Evolutionary conservation across 2,888 invertebrate genomes (phyloP), one percentile per base, ranked within the genome.

Genomic region (Drosophila macrospina): DNA sequence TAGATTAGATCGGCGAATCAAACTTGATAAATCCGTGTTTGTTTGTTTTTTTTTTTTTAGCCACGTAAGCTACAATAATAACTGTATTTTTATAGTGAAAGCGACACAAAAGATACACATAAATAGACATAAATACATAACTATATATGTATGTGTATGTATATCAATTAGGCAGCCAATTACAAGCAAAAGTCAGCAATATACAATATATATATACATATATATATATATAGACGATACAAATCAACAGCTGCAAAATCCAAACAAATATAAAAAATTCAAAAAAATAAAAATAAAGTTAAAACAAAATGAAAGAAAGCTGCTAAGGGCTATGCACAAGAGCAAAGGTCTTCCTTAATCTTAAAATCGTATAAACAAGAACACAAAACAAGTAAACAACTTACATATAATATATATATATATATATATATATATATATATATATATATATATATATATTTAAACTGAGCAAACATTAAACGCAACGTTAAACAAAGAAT

Each of bases 311-410:
- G n/a, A 42, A 54, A 47, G 2, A 51, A 51, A 57, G 69, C 62
- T 80, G 67, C 64, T 80, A 77, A 67, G 76, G 78, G 80, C 80
- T 80, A 67, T 69, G 71, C 72, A 78, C 78, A 78, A 74, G 56
- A 66, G 84, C 80, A 79, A 79, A 72, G 76, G 79, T 82, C 79
- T 79, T 79, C 79, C 79, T 79, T 79, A 79, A 79, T 79, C 66
- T 79, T 79, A 80, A 81, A 67, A 24, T 13, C 37, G 39, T n/a
- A 59, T 41, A 45, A 37, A 52, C 41, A 32, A 47, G 32, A 24
- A 51, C 52, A 44, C 55, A 65, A 32, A 28, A 55, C 56, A 44
- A 54, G 59, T 20, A 36, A n/a, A 32, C 20, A 42, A 67, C 45
- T 51, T 60, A 59, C 60, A 39, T 59, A 72, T 48, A 20, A 20